These are phyloP conservation scores for Syngnathus rostellatus DNA, from an alignment of 2,797 vertebrate genomes.

Conservation along the genomic window DNA sequence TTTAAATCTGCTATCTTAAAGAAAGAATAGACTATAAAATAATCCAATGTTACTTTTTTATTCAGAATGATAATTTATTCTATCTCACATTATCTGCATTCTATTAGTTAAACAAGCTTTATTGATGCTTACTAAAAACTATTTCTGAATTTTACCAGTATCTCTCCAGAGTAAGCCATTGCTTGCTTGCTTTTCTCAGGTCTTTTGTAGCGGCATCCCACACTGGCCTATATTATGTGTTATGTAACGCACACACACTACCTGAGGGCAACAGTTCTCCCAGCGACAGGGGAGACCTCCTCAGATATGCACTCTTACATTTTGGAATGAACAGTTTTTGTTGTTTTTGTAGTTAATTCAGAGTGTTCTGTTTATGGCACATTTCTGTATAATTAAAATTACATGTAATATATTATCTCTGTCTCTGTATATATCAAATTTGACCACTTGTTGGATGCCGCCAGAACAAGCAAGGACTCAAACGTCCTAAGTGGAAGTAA, in stretches of 20 bases:
- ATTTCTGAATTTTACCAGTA: slow-evolving; percentile 31
- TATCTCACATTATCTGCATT: background rate
- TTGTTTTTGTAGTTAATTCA: too few species aligned
- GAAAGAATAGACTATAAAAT: background rate
- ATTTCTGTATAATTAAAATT: too few species aligned
- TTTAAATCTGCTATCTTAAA: background rate
- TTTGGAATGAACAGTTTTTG: background rate
- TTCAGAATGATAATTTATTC: slow-evolving; percentile 8
- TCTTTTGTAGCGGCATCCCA: slow-evolving; percentile 44
- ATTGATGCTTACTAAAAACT: slow-evolving; percentile 15
- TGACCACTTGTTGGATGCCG: too few species aligned
- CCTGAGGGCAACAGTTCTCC: slow-evolving; percentile 42
- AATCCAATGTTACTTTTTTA: background rate
- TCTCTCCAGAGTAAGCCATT: slow-evolving; percentile 37
- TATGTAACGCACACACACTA: slow-evolving; percentile 42
- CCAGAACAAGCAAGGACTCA: too few species aligned
- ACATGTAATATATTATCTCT: too few species aligned
- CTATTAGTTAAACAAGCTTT: background rate
- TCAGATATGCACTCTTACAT: slow-evolving; percentile 16
- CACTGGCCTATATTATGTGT: slow-evolving; percentile 44
- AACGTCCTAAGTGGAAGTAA: too few species aligned
- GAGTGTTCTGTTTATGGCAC: too few species aligned
- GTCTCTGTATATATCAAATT: too few species aligned
- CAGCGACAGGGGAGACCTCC: slow-evolving; percentile 40
- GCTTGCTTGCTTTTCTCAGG: slow-evolving; percentile 35